Conservation (phyloP, 2,888 invertebrate species). For the Automeris io region DNA sequence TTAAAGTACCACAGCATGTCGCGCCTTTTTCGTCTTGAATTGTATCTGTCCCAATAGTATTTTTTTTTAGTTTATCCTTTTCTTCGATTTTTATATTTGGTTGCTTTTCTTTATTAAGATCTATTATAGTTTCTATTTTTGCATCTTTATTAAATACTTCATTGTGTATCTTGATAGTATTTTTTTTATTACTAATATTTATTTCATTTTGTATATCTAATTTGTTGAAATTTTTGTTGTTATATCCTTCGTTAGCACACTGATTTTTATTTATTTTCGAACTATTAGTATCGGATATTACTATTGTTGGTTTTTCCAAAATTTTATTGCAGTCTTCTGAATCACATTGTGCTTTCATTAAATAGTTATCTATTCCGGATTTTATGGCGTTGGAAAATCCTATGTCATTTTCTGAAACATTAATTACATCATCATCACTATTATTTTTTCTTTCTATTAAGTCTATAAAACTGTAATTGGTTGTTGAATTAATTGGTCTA, state of each 20-base stretch:
- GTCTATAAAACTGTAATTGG: slow-evolving; percentile 49
- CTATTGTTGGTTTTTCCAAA: slow-evolving; percentile 13
- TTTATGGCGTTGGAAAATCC: slow-evolving; percentile 53
- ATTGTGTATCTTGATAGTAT: background rate
- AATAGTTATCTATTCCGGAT: slow-evolving; percentile 40
- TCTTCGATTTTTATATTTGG: no score
- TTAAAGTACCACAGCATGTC: no score
- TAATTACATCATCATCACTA: slow-evolving; percentile 27
- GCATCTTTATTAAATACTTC: background rate
- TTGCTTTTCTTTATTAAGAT: background rate
- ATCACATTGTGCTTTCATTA: slow-evolving; percentile 27
- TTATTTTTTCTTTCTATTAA: slow-evolving; percentile 35
- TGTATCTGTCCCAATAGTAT: no score
- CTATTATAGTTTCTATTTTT: background rate
- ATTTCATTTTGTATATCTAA: no score
- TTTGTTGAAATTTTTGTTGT: no score
- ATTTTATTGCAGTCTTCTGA: slow-evolving; percentile 15
- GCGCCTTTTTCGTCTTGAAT: no score
- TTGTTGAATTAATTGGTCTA: slow-evolving; percentile 21
- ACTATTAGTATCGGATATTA: background rate
- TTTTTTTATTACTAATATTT: background rate
- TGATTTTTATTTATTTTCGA: background rate
- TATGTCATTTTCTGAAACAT: slow-evolving; percentile 15
- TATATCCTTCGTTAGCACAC: no score
- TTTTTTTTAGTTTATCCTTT: no score